phyloP scores from a whole-genome alignment of 2,113 vertebrate species.

The Pogona vitticeps region DNA sequence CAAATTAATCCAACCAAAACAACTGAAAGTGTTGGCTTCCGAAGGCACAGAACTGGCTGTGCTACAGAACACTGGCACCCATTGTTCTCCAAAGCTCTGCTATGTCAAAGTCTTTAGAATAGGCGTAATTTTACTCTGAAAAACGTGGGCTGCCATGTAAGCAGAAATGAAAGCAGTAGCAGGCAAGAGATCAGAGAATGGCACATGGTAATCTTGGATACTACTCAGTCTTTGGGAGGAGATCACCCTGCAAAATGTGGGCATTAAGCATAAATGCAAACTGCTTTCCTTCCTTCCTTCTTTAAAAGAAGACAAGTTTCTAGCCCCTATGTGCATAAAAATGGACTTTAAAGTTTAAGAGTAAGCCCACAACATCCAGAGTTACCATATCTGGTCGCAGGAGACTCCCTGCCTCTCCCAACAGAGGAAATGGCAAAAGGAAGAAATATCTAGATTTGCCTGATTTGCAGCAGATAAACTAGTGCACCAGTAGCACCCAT shows the following conservation, averaged over 20 bases:
- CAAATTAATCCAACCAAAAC: constrained; percentile 48
- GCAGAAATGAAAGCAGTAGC: constrained; percentile 33
- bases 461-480: background rate
- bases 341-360: background rate
- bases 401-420: background rate
- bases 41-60: constrained; percentile 47
- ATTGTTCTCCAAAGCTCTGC: constrained; percentile 47
- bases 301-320: background rate
- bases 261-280: background rate
- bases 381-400: background rate
- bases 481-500: too few relatives aligned
- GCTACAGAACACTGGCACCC: constrained; percentile 49
- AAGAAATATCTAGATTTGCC: background rate
- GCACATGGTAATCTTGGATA: background rate
- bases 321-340: background rate
- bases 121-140: constrained; percentile 43
- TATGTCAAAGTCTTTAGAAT: constrained; percentile 44
- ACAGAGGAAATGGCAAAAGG: background rate
- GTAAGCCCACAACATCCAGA: too few relatives aligned
- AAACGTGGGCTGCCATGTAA: constrained; percentile 21
- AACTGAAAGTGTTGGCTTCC: constrained; percentile 54
- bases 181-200: constrained; percentile 6
- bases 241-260: background rate
- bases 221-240: background rate
- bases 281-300: background rate